A percentile compares a stretch with the other conserved stretches of the same genome.
Conservation (phyloP, 2,113 vertebrate genomes). For the Mirza zaza region DNA sequence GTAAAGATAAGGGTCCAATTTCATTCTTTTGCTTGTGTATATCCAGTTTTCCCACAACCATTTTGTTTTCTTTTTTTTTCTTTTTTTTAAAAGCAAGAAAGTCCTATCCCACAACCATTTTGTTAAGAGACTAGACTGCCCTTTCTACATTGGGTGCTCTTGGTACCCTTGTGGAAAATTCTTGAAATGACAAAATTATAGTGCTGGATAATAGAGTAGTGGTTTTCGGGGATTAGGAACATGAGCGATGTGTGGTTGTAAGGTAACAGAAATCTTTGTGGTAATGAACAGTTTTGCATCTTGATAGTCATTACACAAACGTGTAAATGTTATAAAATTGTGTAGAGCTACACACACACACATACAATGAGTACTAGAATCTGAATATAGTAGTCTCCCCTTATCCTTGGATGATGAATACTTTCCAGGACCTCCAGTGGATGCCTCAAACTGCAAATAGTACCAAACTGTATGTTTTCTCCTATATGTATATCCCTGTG, state of each 20-base stretch:
- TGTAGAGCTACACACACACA: not conserved
- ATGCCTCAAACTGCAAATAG: not conserved
- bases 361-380: not conserved
- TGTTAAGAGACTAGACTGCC: not conserved
- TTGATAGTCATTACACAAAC: not conserved
- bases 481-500: not conserved
- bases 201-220: not conserved
- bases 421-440: not conserved
- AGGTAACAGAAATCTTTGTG: not conserved
- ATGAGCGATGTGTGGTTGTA: not conserved
- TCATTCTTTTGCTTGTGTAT: no score
- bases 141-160: not conserved
- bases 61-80: no score
- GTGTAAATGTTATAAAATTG: not conserved
- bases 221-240: not conserved
- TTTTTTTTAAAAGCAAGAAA: no score
- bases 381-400: not conserved
- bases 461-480: not conserved
- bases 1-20: not conserved
- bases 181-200: not conserved
- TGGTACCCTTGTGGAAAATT: not conserved
- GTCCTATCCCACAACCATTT: not conserved
- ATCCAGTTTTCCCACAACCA: not conserved
- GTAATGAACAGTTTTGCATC: not conserved
- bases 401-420: not conserved